Base-by-base conservation (phyloP, 2,113 vertebrate genomes). In the Colossoma macropomum region DNA sequence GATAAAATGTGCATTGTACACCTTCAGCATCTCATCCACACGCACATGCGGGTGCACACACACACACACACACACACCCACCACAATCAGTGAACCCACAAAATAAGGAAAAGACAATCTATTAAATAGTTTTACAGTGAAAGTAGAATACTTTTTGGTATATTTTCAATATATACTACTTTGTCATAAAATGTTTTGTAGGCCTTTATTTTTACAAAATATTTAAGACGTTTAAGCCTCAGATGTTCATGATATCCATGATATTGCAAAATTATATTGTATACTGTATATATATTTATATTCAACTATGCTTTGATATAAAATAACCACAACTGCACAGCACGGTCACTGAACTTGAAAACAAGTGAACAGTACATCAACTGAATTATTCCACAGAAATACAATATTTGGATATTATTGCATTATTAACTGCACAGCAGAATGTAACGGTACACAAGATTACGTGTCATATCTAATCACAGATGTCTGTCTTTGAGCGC, bases 371-470 rank as follows among this genome's bases (percentile, higher is more conserved):
- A 45, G 34, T 13, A 71, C 59, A n/a, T 45, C 48, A 65, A 25
- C 38, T 23, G 16, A 62, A 77, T 71, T 56, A 56, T 54, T 54
- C 56, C 60, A 70, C 45, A 45, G 45, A 38, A 25, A 77, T 68
- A 83, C 60, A 77, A 71, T 54, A 70, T 77, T 82, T 32, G 73
- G 63, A 76, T 85, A 17, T 85, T 87, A 87, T 83, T 85, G 86
- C 74, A 52, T 56, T 41, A 50, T 54, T 34, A 63, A 85, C 66
- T n/a, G 41, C 77, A 83, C 72, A 79, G 68, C 65, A 78, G 75
- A 59, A 82, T 73, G 75, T 45, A 70, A 68, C 17, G 17, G 3
- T 63, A 83, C 50, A 76, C 59, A 80, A 34, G 9, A 74, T 59
- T 1, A 66, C 23, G 71, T 59, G 7, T 9, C 23, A 62, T 27